Percentiles rank a stretch among this genome's conserved stretches.
Conservation (phyloP, 2,797 vertebrate genomes). For the Siniperca undulata region DNA sequence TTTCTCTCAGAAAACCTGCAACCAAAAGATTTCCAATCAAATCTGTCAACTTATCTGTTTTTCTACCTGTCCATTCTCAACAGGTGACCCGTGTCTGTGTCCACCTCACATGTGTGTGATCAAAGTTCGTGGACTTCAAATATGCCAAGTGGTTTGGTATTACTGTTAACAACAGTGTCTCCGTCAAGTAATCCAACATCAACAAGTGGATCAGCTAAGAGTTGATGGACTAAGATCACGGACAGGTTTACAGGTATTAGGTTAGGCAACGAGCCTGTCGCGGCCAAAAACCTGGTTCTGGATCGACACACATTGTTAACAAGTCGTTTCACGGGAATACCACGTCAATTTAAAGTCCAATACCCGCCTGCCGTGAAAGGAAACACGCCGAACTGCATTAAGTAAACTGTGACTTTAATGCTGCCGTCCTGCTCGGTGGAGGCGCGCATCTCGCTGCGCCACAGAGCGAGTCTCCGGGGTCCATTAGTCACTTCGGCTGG, state of each 20-base stretch:
- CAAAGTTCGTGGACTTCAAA: not conserved
- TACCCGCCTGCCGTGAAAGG: too few species aligned
- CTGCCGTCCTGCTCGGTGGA: not conserved
- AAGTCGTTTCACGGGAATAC: rapidly evolving
- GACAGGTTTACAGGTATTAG: not conserved
- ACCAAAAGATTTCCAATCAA: not conserved
- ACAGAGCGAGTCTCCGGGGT: not conserved
- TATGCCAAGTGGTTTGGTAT: not conserved
- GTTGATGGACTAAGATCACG: not conserved
- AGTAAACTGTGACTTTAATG: not conserved
- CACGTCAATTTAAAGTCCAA: not conserved
- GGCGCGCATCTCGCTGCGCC: rapidly evolving
- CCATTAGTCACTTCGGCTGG: not conserved
- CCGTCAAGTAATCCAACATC: too few species aligned
- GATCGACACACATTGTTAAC: not conserved
- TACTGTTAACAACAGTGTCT: not conserved
- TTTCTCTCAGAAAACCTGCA: not conserved
- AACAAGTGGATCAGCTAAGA: not conserved
- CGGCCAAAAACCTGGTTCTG: not conserved
- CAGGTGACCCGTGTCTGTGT: not conserved
- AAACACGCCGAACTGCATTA: not conserved
- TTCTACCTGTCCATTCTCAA: too few species aligned
- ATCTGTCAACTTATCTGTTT: too few species aligned
- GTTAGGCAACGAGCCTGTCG: not conserved
- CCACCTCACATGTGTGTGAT: not conserved